Percentiles rank a stretch among this genome's conserved stretches.
phyloP scores from a whole-genome alignment of 1,140 invertebrate genomes.

The Papilio helenus region DNA sequence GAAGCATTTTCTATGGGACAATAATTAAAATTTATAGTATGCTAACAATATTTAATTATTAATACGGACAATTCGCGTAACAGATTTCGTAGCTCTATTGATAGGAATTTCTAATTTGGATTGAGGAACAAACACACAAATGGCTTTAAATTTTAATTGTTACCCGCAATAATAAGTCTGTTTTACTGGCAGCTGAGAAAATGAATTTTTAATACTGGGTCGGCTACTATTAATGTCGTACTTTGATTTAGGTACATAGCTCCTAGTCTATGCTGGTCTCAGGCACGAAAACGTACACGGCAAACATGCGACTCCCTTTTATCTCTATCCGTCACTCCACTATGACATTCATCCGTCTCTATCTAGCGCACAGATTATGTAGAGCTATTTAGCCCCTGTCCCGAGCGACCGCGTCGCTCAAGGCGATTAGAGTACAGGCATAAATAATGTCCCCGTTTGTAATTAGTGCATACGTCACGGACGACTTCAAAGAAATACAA shows the following conservation, averaged over 20 bases:
- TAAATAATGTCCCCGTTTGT: constrained; percentile 50
- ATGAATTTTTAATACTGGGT: no score
- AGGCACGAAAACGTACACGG: constrained; percentile 21
- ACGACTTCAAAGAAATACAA: constrained; percentile 29
- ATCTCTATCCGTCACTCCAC: constrained; percentile 42
- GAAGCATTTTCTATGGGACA: not conserved
- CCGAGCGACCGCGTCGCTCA: constrained; percentile 41
- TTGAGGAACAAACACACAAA: no score
- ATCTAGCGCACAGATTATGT: constrained; percentile 41
- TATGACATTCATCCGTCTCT: constrained; percentile 39
- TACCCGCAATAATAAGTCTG: no score
- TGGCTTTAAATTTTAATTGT: no score
- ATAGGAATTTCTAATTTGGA: no score
- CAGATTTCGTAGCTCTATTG: no score
- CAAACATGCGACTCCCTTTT: constrained; percentile 19
- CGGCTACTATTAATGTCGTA: no score
- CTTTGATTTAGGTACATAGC: not conserved
- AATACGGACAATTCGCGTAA: no score
- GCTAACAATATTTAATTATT: no score
- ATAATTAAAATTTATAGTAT: no score
- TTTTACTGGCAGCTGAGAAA: no score
- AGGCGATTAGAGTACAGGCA: constrained; percentile 42
- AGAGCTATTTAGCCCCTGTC: constrained; percentile 40
- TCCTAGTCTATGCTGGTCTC: constrained; percentile 3
- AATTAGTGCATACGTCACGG: constrained; percentile 49